Base-by-base conservation (phyloP, 1,140 invertebrate species). In the Lerema accius region DNA sequence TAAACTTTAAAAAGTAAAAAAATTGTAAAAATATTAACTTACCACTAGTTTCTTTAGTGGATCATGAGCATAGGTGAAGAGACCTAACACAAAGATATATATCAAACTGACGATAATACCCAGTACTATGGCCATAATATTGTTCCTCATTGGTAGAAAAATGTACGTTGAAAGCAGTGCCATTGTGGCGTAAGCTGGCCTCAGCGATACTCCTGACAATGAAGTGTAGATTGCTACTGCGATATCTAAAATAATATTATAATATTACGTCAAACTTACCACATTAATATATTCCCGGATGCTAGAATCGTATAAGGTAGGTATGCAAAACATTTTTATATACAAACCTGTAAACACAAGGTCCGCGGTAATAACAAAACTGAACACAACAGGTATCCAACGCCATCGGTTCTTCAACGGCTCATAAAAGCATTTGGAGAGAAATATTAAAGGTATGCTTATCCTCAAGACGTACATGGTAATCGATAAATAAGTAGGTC, bases 101-200 rank as follows among this genome's bases (percentile, higher is more conserved):
- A 92, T 91, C 0, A 92, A 28, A 13, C 95, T 95, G 0, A 95
- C 93, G 0, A 94, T 78, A 0, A 92, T 45, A 1, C 95, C 95
- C 32, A 96, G 78, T 16, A 94, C 76, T 16, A 94, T 91, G 0
- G 94, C 94, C 50, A 95, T 88, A 46, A 93, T 91, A 76, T 96
- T 94, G 71, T 94, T 93, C 15, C 93, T 92, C 55, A 96, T 92
- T 5, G 95, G 95, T 59, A 97, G 91, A 75, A 96, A 97, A 67
- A 96, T 93, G 75, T 97, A 96, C 56, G 95, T 94, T 0, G 94
- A 94, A 39, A 96, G 91, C 0, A 96, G 84, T 0, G 94, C 92
- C 78, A 95, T 94, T 0, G 95, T 94, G 5, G 93, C 92, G 71
- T 94, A 95, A 0, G 94, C 93, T 23, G 95, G 95, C 61, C 94